Evolutionary conservation across 2,113 vertebrate genomes (phyloP).

Genomic region (Hypanus sabinus): DNA sequence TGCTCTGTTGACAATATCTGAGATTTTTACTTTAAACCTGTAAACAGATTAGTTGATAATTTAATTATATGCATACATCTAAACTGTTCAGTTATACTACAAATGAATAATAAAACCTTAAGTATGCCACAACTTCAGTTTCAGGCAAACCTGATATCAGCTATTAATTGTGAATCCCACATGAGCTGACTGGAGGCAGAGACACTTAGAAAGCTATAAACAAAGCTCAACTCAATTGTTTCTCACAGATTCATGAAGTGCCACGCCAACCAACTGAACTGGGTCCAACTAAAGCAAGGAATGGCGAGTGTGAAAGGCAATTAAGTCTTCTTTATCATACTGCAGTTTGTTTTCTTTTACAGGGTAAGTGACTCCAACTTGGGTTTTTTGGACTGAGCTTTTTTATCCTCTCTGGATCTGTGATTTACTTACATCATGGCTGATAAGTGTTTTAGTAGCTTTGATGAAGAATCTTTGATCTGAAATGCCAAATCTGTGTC

Average conservation of each 20-base stretch:
- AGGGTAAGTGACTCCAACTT: neutral
- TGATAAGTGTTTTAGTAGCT: too few relatives aligned
- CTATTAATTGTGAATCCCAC: neutral
- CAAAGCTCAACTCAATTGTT: neutral
- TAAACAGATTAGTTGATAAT: constrained; percentile 19
- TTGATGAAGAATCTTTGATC: too few relatives aligned
- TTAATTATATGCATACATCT: constrained; percentile 12
- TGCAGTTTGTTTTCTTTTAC: neutral
- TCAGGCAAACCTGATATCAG: neutral
- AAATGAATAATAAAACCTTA: neutral
- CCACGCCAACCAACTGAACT: neutral
- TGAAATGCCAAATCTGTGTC: too few relatives aligned
- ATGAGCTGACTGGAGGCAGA: neutral
- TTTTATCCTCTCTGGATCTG: too few relatives aligned
- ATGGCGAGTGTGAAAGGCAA: neutral
- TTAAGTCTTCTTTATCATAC: neutral
- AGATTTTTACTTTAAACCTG: constrained; percentile 23
- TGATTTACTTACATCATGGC: too few relatives aligned
- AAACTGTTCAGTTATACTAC: neutral
- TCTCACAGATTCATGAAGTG: neutral
- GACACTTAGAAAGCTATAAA: neutral
- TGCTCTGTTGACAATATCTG: neutral
- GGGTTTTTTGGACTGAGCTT: neutral
- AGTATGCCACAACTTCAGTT: neutral
- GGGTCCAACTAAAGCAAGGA: neutral